Evolutionary conservation across 2,113 vertebrate species (phyloP), one percentile per base, ranked within the genome.

Genomic region (Ceyx cyanopectus): DNA sequence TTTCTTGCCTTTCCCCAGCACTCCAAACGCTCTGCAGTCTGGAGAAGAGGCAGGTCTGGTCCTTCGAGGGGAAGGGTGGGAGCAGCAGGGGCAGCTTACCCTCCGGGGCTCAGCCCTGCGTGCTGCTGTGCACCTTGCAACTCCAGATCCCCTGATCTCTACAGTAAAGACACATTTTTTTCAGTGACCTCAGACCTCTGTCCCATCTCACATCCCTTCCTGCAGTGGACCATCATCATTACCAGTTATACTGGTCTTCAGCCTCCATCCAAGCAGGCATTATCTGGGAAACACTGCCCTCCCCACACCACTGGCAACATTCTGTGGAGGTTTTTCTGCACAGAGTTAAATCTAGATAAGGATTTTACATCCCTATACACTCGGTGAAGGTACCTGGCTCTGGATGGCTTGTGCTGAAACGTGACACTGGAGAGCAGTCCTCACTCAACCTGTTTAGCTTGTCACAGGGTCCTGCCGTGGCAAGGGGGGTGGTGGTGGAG

Each of bases 261-360:
- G 50, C 14, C 72, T 17, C 48, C 43, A 3, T 3, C 20, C 40
- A 1, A 7, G 43, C 40, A 8, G 67, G 48, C 0, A 0, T 0
- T 45, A 43, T 21, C 57, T 57, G 61, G 40, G 21, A 5, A 16
- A 32, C 43, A 2, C 41, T 22, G 21, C 19, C 40, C 10, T 54
- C 24, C 65, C 37, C 43, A 9, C 24, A 56, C 24, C 73, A 5
- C 18, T 1, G 46, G 30, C n/a, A 68, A 41, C 15, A 2, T 2
- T 1, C 10, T 0, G 60, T 13, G 27, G 63, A 53, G 65, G 14
- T 43, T 87, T 37, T 23, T 18, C 50, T 2, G 27, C 6, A 3
- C 13, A 3, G 67, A 77, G 27, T 29, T n/a, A 8, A 56, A 60
- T 14, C n/a, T 9, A 79, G 17, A 45, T 27, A 22, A 63, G 60